A percentile compares a stretch with the other conserved stretches of the same genome.
Conservation (phyloP, 2,888 invertebrate genomes). For the Andricus quercusramuli region DNA sequence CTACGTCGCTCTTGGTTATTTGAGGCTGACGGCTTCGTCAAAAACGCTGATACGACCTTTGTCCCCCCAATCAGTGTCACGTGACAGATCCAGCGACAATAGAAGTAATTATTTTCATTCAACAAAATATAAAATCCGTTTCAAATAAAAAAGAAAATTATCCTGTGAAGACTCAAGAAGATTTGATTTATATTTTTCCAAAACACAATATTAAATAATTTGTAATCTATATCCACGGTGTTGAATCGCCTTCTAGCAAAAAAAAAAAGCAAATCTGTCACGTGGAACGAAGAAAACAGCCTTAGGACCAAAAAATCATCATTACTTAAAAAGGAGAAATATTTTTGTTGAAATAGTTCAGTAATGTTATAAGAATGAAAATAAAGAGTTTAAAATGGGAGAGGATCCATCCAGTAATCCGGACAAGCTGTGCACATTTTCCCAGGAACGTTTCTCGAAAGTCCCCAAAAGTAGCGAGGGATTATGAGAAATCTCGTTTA, state of each 20-base stretch:
- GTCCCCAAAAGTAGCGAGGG: conserved; percentile 55
- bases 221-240: too few relatives aligned
- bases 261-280: too few relatives aligned
- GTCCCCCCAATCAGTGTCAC: conserved; percentile 61
- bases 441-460: conserved; percentile 56
- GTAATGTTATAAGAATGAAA: neutral
- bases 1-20: conserved; percentile 59
- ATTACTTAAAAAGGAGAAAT: too few relatives aligned
- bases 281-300: too few relatives aligned
- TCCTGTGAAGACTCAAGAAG: neutral
- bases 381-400: conserved; percentile 8
- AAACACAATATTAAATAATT: neutral
- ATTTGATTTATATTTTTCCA: neutral
- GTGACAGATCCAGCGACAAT: conserved; percentile 53
- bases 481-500: conserved; percentile 73
- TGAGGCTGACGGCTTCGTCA: conserved; percentile 60
- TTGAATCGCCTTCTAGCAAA: too few relatives aligned
- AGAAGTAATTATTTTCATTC: conserved; percentile 52
- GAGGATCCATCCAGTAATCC: conserved; percentile 60
- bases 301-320: too few relatives aligned
- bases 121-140: neutral
- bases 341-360: neutral
- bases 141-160: neutral
- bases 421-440: conserved; percentile 60
- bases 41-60: conserved; percentile 70